These are phyloP conservation scores for Congeria kusceri DNA, from an alignment of 2,888 invertebrate genomes.

Conservation along the genomic window DNA sequence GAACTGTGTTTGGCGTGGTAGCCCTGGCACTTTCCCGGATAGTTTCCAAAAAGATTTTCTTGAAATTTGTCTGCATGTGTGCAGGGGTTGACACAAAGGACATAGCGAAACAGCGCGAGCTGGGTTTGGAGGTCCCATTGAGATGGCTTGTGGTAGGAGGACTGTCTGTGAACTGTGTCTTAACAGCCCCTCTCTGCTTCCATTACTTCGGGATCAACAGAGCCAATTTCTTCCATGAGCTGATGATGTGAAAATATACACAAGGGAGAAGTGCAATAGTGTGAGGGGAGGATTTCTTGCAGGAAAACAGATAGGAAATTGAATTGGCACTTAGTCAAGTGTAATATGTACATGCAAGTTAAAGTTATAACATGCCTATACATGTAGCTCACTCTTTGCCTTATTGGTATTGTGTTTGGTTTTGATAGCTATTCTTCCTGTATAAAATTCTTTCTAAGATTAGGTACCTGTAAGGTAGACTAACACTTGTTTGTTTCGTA, in stretches of 20 bases:
- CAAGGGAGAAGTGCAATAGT: not conserved
- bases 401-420: no score
- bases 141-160: slow-evolving; percentile 93
- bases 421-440: no score
- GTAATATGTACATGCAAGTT: no score
- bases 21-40: slow-evolving; percentile 90
- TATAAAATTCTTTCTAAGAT: no score
- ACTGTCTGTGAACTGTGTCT: slow-evolving; percentile 92
- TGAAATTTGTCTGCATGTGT: slow-evolving; percentile 90
- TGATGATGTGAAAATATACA: slow-evolving; percentile 27
- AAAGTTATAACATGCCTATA: no score
- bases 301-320: no score
- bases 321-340: no score
- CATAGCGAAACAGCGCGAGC: slow-evolving; percentile 87
- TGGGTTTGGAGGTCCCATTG: slow-evolving; percentile 91
- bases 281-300: no score
- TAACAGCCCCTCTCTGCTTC: slow-evolving; percentile 92
- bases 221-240: slow-evolving; percentile 93
- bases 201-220: slow-evolving; percentile 91
- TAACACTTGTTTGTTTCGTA: no score
- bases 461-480: no score
- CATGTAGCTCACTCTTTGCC: no score
- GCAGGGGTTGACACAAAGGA: slow-evolving; percentile 89
- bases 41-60: slow-evolving; percentile 89
- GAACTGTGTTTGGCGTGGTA: slow-evolving; percentile 91